Evolutionary conservation across 1,140 invertebrate species (phyloP).

Genomic region (Anoplolepis gracilipes): DNA sequence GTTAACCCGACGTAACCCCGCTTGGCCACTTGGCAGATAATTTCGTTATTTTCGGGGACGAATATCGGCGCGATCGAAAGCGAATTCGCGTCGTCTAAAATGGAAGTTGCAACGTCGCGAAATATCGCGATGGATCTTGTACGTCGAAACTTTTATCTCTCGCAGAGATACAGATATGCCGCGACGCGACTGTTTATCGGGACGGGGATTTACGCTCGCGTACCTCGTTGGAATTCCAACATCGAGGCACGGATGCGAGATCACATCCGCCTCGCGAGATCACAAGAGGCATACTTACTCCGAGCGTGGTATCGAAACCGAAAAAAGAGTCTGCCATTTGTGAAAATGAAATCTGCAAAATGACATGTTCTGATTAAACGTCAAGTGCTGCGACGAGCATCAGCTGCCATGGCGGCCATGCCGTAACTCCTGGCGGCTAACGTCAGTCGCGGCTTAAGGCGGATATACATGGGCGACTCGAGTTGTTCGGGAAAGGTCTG

Average conservation of each 20-base stretch:
- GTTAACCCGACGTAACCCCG: slow-evolving; percentile 67
- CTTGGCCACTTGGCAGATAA: background rate
- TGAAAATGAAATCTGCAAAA: slow-evolving; percentile 88
- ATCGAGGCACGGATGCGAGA: too few species aligned
- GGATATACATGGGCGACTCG: background rate
- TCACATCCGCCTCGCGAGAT: background rate
- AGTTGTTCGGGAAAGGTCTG: too few species aligned
- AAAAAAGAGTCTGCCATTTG: slow-evolving; percentile 94
- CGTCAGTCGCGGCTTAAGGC: slow-evolving; percentile 6
- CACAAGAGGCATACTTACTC: slow-evolving; percentile 87
- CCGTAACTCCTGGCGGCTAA: slow-evolving; percentile 61
- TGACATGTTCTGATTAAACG: slow-evolving; percentile 87
- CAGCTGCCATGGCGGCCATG: slow-evolving; percentile 82
- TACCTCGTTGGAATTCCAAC: background rate
- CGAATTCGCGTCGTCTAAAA: too few species aligned
- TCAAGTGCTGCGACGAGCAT: slow-evolving; percentile 77
- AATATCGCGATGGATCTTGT: too few species aligned
- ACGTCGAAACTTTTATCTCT: background rate
- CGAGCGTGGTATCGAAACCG: slow-evolving; percentile 91
- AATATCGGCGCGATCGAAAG: background rate
- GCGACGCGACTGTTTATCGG: slow-evolving; percentile 69
- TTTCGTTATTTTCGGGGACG: background rate
- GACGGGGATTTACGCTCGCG: background rate
- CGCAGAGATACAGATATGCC: slow-evolving; percentile 3
- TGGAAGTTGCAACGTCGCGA: too few species aligned